Percentiles rank a stretch among this genome's conserved stretches.
These are phyloP conservation scores for Atlantisia rogersi DNA, from an alignment of 2,113 vertebrate species.

Conservation along the genomic window DNA sequence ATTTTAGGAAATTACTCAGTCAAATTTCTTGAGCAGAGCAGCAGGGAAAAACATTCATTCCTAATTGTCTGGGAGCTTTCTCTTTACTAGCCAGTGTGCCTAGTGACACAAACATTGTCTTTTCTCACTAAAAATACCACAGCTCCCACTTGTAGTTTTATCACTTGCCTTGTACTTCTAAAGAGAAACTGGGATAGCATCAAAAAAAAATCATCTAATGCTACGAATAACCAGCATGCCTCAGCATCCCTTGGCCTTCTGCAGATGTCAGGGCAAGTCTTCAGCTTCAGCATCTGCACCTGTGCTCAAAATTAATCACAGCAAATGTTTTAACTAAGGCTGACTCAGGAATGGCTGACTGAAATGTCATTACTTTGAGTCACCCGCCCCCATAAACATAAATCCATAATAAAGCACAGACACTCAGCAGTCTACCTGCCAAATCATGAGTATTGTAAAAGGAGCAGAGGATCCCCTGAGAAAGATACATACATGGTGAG, in stretches of 20 bases:
- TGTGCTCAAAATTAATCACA: not conserved
- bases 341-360: not conserved
- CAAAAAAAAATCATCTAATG: not conserved
- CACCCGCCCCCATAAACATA: not conserved
- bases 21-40: not conserved
- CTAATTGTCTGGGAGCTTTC: not conserved
- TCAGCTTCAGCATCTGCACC: not conserved
- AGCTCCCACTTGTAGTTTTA: not conserved
- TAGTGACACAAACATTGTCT: not conserved
- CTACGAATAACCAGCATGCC: not conserved
- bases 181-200: not conserved
- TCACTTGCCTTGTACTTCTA: not conserved
- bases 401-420: not conserved
- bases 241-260: not conserved
- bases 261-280: not conserved
- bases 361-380: not conserved
- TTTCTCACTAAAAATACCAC: not conserved
- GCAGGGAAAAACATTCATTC: not conserved
- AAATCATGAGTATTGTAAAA: not conserved
- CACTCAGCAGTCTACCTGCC: not conserved
- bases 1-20: not conserved
- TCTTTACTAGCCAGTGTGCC: not conserved
- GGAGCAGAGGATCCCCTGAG: not conserved
- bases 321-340: not conserved
- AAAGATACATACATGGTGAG: rapidly evolving